A percentile compares a stretch with the other conserved stretches of the same genome.
These are phyloP conservation scores for Lepidurus apus DNA, from an alignment of 1,140 invertebrate genomes.

Conservation along the genomic window DNA sequence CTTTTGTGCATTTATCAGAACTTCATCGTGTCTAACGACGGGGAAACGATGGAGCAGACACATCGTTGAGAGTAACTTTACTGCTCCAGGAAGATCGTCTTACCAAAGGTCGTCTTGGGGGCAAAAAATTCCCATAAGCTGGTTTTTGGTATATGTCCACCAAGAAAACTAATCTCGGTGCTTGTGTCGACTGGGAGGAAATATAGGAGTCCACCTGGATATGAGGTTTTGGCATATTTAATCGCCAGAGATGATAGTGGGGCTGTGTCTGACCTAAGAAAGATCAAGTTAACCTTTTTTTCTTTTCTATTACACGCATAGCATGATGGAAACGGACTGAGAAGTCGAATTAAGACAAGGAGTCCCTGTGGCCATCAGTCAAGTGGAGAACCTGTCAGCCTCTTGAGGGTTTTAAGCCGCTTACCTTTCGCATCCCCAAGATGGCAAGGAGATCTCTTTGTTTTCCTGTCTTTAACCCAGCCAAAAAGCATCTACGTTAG, in stretches of 20 bases:
- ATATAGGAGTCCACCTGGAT: neutral
- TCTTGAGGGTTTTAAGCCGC: constrained; percentile 6
- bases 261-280: neutral
- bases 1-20: constrained; percentile 8
- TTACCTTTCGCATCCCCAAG: constrained; percentile 16
- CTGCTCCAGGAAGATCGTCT: neutral
- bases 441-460: constrained; percentile 12
- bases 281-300: constrained; percentile 13
- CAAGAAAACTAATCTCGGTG: neutral
- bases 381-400: constrained; percentile 20
- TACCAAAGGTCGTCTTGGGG: neutral
- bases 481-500: neutral
- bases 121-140: constrained; percentile 1
- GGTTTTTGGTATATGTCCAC: neutral
- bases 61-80: neutral
- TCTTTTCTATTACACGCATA: neutral
- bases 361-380: neutral
- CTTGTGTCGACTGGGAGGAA: neutral
- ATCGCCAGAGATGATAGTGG: neutral
- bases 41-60: constrained; percentile 1
- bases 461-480: neutral
- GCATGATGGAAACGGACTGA: neutral
- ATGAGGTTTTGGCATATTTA: neutral
- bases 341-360: neutral
- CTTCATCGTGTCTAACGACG: neutral